Evolutionary conservation across 2,113 vertebrate species (phyloP).

Genomic region (Gadus macrocephalus): DNA sequence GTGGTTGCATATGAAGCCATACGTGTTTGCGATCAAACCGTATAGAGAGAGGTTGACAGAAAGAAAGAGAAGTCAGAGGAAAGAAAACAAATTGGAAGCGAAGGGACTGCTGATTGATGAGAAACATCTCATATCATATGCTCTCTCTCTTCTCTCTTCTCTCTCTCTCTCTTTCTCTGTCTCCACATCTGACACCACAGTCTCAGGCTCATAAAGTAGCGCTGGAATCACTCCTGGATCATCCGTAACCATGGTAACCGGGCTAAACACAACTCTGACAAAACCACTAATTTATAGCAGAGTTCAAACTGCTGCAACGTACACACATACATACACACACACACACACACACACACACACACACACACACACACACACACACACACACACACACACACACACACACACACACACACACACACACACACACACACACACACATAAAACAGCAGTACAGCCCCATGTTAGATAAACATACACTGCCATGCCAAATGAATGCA

Average conservation of each 20-base stretch:
- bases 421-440: constrained; percentile 2
- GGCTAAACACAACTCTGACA: constrained; percentile 55
- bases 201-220: constrained; percentile 58
- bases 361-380: constrained; percentile 4
- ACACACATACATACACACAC: constrained; percentile 6
- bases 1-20: too few relatives aligned
- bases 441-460: background rate
- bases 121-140: background rate
- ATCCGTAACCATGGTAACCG: constrained; percentile 42
- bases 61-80: background rate
- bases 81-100: background rate
- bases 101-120: background rate
- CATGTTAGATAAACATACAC: too few relatives aligned
- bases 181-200: constrained; percentile 44
- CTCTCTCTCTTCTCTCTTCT: constrained; percentile 10
- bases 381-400: constrained; percentile 6
- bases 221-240: constrained; percentile 41
- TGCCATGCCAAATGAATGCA: too few relatives aligned
- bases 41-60: background rate
- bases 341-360: constrained; percentile 7
- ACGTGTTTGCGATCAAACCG: too few relatives aligned
- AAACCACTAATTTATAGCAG: constrained; percentile 59
- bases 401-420: constrained; percentile 11
- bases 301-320: constrained; percentile 27
- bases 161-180: constrained; percentile 16